These are phyloP conservation scores for Caenorhabditis sulstoni DNA, from an alignment of 2,888 invertebrate genomes.

Conservation along the genomic window DNA sequence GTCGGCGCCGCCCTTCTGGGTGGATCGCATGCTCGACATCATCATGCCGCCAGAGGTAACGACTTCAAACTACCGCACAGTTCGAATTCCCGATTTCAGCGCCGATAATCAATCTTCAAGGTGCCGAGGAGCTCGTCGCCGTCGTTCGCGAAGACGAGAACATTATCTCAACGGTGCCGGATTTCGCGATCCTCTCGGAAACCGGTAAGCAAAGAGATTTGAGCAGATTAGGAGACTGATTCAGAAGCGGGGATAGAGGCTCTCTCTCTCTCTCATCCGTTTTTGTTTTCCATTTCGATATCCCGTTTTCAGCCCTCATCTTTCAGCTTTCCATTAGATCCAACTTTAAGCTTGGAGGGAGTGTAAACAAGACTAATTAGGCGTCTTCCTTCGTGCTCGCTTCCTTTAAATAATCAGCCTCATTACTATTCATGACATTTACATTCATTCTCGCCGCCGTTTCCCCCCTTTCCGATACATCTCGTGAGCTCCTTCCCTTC, in stretches of 20 bases:
- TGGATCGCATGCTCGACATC: conserved; percentile 46
- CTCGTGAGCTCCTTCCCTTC: no score
- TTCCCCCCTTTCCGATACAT: conserved; percentile 5
- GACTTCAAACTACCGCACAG: background rate
- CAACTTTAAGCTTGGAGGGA: background rate
- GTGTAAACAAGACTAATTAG: conserved; percentile 39
- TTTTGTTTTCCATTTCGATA: background rate
- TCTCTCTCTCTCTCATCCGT: background rate
- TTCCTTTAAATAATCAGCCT: conserved; percentile 51
- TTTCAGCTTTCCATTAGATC: background rate
- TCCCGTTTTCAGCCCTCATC: no score
- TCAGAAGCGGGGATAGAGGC: conserved; percentile 2
- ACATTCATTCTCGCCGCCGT: conserved; percentile 21
- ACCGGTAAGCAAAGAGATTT: conserved; percentile 68
- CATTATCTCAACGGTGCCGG: conserved; percentile 76
- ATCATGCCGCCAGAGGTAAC: conserved; percentile 53
- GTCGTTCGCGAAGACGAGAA: conserved; percentile 77
- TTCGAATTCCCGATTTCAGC: conserved; percentile 53
- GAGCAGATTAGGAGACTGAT: conserved; percentile 15
- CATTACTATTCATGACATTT: conserved; percentile 51
- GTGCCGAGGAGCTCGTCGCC: conserved; percentile 76
- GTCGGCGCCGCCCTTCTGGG: conserved; percentile 33
- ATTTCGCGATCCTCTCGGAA: conserved; percentile 75
- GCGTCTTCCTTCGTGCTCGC: background rate
- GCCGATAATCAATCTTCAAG: conserved; percentile 77